phyloP scores from a whole-genome alignment of 2,113 vertebrate genomes.

The Salvator merianae region DNA sequence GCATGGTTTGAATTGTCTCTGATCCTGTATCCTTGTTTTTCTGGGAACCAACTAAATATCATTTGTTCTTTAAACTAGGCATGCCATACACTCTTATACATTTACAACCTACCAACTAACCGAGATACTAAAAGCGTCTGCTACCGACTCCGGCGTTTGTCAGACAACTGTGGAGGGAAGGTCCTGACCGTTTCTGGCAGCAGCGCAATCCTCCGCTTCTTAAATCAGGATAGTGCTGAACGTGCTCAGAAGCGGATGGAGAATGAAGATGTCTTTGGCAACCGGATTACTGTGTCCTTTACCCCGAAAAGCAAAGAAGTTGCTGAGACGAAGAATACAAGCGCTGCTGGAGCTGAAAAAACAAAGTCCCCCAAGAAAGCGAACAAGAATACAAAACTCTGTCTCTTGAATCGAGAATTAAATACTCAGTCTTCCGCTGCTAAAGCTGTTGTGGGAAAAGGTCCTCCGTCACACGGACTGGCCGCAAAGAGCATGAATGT shows the following conservation, averaged over 20 bases:
- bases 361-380: conserved; percentile 89
- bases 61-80: conserved; percentile 75
- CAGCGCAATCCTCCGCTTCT: conserved; percentile 90
- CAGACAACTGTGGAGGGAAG: conserved; percentile 97
- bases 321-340: conserved; percentile 73
- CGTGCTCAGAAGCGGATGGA: conserved; percentile 96
- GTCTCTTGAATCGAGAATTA: conserved; percentile 77
- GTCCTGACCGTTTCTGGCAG: conserved; percentile 90
- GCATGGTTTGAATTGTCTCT: background rate
- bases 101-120: conserved; percentile 94
- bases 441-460: conserved; percentile 83
- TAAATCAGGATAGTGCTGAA: conserved; percentile 88
- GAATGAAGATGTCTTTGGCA: conserved; percentile 96
- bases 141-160: conserved; percentile 92
- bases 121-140: conserved; percentile 91
- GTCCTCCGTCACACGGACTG: conserved; percentile 71
- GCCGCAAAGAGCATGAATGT: conserved; percentile 80
- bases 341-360: conserved; percentile 78
- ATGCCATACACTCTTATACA: conserved; percentile 93
- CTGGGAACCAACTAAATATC: background rate
- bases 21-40: background rate
- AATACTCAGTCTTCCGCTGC: conserved; percentile 80
- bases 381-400: conserved; percentile 82
- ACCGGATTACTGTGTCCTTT: conserved; percentile 89
- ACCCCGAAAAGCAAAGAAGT: conserved; percentile 81